Evolutionary conservation across 2,113 vertebrate genomes (phyloP).

Genomic region (Myotis brandtii): DNA sequence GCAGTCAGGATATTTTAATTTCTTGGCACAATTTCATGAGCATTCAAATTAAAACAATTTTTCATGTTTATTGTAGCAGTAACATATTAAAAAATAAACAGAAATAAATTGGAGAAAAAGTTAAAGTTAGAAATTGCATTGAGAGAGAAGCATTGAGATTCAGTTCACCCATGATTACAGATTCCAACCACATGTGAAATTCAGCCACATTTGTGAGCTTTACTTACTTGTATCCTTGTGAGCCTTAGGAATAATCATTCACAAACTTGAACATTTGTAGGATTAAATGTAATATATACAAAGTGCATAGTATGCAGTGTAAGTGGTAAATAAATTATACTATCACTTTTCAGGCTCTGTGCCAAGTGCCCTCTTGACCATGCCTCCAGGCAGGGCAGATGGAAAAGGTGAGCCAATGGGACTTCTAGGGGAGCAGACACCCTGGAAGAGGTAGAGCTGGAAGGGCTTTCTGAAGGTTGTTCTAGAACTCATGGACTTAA

Average conservation of each 20-base stretch:
- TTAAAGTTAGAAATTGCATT: neutral
- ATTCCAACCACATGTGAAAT: neutral
- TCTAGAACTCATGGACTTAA: slow-evolving; percentile 1
- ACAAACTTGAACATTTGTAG: neutral
- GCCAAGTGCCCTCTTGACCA: neutral
- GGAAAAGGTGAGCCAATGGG: neutral
- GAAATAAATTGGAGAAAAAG: neutral
- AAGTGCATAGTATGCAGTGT: neutral
- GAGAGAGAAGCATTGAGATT: neutral
- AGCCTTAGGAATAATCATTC: neutral
- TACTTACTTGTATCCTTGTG: neutral
- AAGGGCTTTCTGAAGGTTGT: slow-evolving; percentile 19
- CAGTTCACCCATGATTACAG: neutral
- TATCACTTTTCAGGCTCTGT: neutral
- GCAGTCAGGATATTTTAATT: slow-evolving; percentile 38
- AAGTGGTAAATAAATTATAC: neutral
- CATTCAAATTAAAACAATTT: slow-evolving; percentile 65
- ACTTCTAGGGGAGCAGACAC: neutral
- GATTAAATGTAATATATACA: neutral
- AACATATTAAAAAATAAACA: slow-evolving; percentile 34
- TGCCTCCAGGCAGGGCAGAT: neutral
- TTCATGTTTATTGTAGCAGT: slow-evolving; percentile 38
- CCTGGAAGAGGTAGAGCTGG: neutral
- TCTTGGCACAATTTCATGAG: slow-evolving; percentile 42
- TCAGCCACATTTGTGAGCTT: neutral